Evolutionary conservation across 2,888 invertebrate genomes (phyloP).

Genomic region (Petrolisthes manimaculis): DNA sequence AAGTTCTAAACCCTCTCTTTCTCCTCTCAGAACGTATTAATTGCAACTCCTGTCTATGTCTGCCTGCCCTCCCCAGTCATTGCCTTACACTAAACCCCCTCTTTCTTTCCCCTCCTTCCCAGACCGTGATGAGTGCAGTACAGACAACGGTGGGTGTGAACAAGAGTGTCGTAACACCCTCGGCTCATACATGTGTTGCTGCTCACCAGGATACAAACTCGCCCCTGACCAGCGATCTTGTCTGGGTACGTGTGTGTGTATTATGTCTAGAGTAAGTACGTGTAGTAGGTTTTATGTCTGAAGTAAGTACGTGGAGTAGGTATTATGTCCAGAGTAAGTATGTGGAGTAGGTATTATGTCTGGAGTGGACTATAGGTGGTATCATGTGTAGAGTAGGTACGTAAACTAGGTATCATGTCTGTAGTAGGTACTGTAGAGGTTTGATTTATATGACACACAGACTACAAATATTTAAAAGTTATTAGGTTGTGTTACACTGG

Average conservation of each 20-base stretch:
- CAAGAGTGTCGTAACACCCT: conserved; percentile 56
- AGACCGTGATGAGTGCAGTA: conserved; percentile 56
- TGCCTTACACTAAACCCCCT: neutral
- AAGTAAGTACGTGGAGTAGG: no score
- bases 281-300: no score
- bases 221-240: conserved; percentile 41
- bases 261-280: no score
- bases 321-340: no score
- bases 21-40: neutral
- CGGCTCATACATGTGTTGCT: conserved; percentile 56
- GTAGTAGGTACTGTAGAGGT: no score
- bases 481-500: no score
- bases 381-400: no score
- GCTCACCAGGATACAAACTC: conserved; percentile 48
- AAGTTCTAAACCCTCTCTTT: neutral
- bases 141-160: conserved; percentile 53
- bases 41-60: neutral
- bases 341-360: no score
- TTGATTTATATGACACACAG: no score
- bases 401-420: no score
- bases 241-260: conserved; percentile 26
- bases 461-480: no score
- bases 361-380: no score
- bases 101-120: neutral
- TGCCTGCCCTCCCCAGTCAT: neutral